These are phyloP conservation scores for Perdita meconis DNA, from an alignment of 2,888 invertebrate genomes.

Conservation along the genomic window DNA sequence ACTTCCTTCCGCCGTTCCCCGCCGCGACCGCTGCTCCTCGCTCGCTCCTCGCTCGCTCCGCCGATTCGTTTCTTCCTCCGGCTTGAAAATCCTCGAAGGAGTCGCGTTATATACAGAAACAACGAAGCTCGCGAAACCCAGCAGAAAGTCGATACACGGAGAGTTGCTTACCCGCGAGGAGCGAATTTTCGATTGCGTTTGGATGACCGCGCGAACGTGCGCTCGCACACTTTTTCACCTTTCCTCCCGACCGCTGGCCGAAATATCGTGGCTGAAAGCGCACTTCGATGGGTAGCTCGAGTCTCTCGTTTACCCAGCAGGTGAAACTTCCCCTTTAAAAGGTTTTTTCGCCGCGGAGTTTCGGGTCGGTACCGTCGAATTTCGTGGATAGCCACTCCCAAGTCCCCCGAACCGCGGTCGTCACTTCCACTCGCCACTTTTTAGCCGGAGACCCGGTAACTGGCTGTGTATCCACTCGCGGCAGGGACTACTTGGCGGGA, in stretches of 20 bases:
- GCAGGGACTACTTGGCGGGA: not conserved
- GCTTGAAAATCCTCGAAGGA: constrained; percentile 31
- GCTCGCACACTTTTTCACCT: constrained; percentile 8
- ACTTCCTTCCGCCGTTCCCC: constrained; percentile 47
- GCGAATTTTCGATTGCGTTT: not conserved
- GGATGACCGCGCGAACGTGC: not conserved
- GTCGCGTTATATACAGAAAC: constrained; percentile 37
- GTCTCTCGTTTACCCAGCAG: constrained; percentile 25
- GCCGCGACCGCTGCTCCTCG: not conserved
- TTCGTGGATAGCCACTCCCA: constrained; percentile 68
- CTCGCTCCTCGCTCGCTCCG: not conserved
- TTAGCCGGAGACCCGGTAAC: constrained; percentile 33
- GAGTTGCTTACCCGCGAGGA: constrained; percentile 14
- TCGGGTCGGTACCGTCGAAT: constrained; percentile 18
- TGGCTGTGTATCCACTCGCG: constrained; percentile 25
- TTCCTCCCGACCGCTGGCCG: not conserved
- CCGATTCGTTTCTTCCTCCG: not conserved
- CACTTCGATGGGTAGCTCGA: not conserved
- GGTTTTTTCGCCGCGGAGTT: constrained; percentile 42
- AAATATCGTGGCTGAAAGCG: constrained; percentile 1
- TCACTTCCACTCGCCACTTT: constrained; percentile 23
- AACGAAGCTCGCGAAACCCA: constrained; percentile 38
- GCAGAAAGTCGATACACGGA: constrained; percentile 10
- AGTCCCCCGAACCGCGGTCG: constrained; percentile 75
- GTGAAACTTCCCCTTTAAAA: constrained; percentile 64